Conservation (phyloP, 2,113 vertebrate genomes). For the Corythoichthys intestinalis region DNA sequence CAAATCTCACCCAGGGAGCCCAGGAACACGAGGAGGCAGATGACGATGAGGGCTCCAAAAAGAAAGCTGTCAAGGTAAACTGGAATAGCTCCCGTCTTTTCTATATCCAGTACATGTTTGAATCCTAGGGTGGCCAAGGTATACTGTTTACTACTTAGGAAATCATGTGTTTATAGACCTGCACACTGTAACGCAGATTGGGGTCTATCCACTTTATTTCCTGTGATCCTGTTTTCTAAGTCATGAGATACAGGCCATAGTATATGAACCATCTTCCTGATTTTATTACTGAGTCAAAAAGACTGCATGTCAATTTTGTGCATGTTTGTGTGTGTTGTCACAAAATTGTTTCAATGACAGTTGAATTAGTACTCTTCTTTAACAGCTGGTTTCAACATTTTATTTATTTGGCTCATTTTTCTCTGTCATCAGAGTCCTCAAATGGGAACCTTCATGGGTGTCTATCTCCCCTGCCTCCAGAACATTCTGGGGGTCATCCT, state of each 20-base stretch:
- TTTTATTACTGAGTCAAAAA: slow-evolving; percentile 4
- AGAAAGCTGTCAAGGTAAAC: slow-evolving; percentile 71
- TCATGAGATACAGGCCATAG: not conserved
- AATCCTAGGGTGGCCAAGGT: not conserved
- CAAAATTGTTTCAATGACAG: not conserved
- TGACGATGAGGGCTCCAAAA: slow-evolving; percentile 81
- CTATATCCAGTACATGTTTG: not conserved
- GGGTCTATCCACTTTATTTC: not conserved
- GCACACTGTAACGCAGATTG: slow-evolving; percentile 2
- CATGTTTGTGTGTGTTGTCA: not conserved
- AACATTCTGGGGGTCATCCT: slow-evolving; percentile 97
- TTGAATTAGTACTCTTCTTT: not conserved
- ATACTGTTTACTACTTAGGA: not conserved
- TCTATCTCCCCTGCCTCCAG: slow-evolving; percentile 95
- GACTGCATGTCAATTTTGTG: not conserved
- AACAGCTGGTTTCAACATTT: not conserved
- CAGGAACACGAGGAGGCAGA: slow-evolving; percentile 90
- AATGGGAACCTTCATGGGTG: slow-evolving; percentile 97
- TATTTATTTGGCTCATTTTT: not conserved
- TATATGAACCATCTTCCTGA: not conserved
- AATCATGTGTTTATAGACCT: not conserved
- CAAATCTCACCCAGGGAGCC: slow-evolving; percentile 92
- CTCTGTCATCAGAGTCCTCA: slow-evolving; percentile 74
- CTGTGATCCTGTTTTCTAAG: not conserved
- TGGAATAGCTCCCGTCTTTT: not conserved